Conservation (phyloP, 1,140 invertebrate species). For the Procambarus clarkii region DNA sequence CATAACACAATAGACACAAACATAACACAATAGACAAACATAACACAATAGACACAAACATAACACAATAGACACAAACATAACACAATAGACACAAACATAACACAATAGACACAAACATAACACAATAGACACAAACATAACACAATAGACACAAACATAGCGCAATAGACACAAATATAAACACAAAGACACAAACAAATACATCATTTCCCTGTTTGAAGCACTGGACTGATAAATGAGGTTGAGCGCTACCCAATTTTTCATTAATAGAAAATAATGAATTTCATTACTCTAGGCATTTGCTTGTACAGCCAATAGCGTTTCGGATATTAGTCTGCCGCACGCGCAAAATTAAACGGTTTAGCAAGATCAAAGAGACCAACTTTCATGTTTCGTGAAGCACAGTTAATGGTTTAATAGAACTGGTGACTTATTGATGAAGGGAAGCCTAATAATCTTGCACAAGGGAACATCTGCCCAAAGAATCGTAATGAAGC, state of each 20-base stretch:
- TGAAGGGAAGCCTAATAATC: background rate
- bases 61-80: too few relatives aligned
- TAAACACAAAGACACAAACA: too few relatives aligned
- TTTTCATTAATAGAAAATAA: slow-evolving; percentile 8
- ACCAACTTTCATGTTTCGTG: background rate
- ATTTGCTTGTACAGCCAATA: background rate
- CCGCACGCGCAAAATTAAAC: background rate
- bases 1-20: too few relatives aligned
- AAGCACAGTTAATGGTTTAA: background rate
- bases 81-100: too few relatives aligned
- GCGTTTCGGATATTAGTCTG: background rate
- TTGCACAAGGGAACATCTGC: too few relatives aligned
- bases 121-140: too few relatives aligned
- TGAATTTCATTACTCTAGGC: slow-evolving; percentile 6
- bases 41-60: background rate
- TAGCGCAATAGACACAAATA: too few relatives aligned
- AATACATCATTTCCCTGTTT: background rate
- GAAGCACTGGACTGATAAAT: background rate
- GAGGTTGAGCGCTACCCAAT: background rate
- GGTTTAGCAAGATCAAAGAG: background rate
- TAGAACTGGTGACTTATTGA: background rate
- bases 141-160: background rate
- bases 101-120: background rate
- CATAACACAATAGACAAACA: too few relatives aligned
- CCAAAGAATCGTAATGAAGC: too few relatives aligned